These are phyloP conservation scores for Onychostruthus taczanowskii DNA, from an alignment of 2,113 vertebrate genomes.

Conservation along the genomic window DNA sequence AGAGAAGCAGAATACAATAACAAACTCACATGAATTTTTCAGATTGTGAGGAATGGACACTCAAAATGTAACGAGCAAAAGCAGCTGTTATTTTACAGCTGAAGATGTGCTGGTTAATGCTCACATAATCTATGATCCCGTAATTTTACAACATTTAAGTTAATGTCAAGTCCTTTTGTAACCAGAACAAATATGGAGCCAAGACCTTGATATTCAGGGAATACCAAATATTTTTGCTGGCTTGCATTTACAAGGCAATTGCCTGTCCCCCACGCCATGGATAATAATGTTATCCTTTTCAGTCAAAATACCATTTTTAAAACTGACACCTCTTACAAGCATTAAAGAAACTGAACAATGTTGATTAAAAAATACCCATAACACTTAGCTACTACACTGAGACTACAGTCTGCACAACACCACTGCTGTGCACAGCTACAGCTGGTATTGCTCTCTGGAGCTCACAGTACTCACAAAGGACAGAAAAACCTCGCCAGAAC, in stretches of 20 bases:
- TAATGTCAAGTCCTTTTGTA: neutral
- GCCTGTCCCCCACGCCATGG: fast-evolving
- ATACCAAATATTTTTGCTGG: neutral
- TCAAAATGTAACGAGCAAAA: constrained; percentile 5
- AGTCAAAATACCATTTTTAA: neutral
- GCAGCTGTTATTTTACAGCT: neutral
- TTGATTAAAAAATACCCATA: neutral
- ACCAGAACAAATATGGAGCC: neutral
- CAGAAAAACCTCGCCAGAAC: constrained; percentile 25
- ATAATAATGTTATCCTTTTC: neutral
- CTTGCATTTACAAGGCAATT: neutral
- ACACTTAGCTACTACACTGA: neutral
- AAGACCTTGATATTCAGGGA: neutral
- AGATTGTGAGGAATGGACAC: neutral
- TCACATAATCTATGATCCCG: neutral
- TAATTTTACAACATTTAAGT: neutral
- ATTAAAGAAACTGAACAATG: neutral
- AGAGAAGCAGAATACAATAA: neutral
- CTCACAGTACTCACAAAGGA: neutral
- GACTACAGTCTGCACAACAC: neutral
- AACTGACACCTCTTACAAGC: neutral
- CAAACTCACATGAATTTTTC: constrained; percentile 2
- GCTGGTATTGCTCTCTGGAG: neutral
- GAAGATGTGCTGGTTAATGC: neutral
- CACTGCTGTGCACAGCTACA: neutral